A percentile compares a stretch with the other conserved stretches of the same genome.
Conservation (phyloP, 2,797 vertebrate species). For the Iguana delicatissima region DNA sequence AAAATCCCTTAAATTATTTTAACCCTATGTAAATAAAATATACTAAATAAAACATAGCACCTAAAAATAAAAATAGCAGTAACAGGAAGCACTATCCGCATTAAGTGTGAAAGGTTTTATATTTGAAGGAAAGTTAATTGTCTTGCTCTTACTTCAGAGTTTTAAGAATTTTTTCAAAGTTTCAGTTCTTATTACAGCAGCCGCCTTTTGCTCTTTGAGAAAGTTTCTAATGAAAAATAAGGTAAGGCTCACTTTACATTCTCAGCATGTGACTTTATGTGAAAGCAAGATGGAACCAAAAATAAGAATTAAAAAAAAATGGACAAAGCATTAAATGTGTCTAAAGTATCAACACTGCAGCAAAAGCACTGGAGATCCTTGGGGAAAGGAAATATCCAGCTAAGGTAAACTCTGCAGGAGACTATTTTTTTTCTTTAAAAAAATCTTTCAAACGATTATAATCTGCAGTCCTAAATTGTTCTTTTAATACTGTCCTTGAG, state of each 20-base stretch:
- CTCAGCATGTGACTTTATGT: constrained; percentile 26
- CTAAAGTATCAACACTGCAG: constrained; percentile 29
- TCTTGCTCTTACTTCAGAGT: constrained; percentile 47
- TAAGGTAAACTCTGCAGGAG: constrained; percentile 53
- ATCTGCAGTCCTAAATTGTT: constrained; percentile 48
- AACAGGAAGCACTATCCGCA: constrained; percentile 15
- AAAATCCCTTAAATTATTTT: constrained; percentile 41
- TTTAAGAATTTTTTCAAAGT: constrained; percentile 29
- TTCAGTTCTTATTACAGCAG: constrained; percentile 41
- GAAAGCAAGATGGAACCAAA: constrained; percentile 28
- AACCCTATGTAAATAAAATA: constrained; percentile 11
- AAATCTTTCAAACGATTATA: constrained; percentile 53
- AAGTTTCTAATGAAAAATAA: constrained; percentile 35
- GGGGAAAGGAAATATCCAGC: constrained; percentile 46
- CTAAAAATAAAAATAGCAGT: background rate
- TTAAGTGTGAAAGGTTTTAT: constrained; percentile 6
- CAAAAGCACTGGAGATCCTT: constrained; percentile 13
- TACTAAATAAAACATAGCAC: background rate
- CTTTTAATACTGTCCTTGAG: constrained; percentile 48
- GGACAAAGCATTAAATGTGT: constrained; percentile 34
- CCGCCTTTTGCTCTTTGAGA: background rate
- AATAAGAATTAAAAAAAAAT: background rate
- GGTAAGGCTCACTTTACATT: constrained; percentile 16
- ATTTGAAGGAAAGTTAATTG: constrained; percentile 45
- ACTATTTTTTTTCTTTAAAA: constrained; percentile 5